Conservation (phyloP, 2,113 vertebrate species). For the Ceyx margarethae region DNA sequence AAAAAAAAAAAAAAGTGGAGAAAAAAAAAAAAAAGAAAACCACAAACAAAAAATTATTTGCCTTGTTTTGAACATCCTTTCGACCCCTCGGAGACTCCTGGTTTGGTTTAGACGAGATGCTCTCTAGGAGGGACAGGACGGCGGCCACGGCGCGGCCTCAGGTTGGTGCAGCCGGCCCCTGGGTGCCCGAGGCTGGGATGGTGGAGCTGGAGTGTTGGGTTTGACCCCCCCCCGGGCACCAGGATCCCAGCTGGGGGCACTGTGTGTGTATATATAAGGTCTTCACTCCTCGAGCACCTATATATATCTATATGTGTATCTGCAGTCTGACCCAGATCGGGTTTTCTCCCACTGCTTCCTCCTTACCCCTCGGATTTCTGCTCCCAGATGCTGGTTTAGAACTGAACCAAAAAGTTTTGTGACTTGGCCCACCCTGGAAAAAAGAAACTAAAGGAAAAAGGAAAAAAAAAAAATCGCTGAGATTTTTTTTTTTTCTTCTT, state of each 20-base stretch:
- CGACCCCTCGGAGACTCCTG: conserved; percentile 57
- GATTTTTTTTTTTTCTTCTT: background rate
- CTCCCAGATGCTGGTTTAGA: conserved; percentile 41
- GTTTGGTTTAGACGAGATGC: conserved; percentile 30
- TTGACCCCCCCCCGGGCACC: too few relatives aligned
- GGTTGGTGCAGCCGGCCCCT: conserved; percentile 26
- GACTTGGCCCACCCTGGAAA: background rate
- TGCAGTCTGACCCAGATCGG: too few relatives aligned
- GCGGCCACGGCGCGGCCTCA: background rate
- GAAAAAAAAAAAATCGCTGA: background rate
- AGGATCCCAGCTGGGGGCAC: background rate
- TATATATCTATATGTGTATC: conserved; percentile 34
- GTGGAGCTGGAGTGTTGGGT: conserved; percentile 15
- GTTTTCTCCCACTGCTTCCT: conserved; percentile 1
- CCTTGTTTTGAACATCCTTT: conserved; percentile 58
- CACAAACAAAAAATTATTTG: background rate
- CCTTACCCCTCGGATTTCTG: conserved; percentile 4
- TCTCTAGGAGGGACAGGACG: background rate
- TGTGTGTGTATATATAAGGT: conserved; percentile 20
- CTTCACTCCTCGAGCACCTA: conserved; percentile 18
- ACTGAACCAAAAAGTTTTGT: conserved; percentile 24
- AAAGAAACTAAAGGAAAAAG: background rate
- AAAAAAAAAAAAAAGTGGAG: background rate
- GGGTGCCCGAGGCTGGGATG: conserved; percentile 54
- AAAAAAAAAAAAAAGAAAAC: too few relatives aligned